Evolutionary conservation across 2,113 vertebrate species (phyloP).

Genomic region (Mus spicilegus): DNA sequence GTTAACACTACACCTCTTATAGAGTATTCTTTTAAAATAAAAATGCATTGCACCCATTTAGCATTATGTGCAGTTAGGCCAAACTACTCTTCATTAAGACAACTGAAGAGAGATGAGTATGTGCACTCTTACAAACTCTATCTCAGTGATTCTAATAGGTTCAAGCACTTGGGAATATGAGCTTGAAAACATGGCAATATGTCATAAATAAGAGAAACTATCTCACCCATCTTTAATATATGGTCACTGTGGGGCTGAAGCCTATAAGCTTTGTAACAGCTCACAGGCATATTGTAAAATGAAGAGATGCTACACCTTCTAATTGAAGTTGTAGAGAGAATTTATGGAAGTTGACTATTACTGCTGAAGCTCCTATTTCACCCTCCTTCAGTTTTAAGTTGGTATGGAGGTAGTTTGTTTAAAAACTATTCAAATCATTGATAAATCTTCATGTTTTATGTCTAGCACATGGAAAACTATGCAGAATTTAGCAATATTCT

Average conservation of each 20-base stretch:
- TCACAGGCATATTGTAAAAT: constrained; percentile 68
- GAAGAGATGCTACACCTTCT: constrained; percentile 69
- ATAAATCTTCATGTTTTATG: constrained; percentile 4
- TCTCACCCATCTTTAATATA: constrained; percentile 71
- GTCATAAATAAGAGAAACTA: constrained; percentile 77
- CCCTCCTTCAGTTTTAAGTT: constrained; percentile 62
- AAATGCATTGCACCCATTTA: not conserved
- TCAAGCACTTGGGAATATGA: constrained; percentile 68
- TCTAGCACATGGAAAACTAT: not conserved
- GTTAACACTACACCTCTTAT: constrained; percentile 8
- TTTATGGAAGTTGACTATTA: constrained; percentile 80
- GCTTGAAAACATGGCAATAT: constrained; percentile 64
- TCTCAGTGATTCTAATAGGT: constrained; percentile 55
- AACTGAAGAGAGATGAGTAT: not conserved
- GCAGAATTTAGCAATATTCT: not conserved
- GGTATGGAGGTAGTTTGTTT: not conserved
- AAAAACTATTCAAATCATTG: not conserved
- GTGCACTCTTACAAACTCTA: not conserved
- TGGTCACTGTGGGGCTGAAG: constrained; percentile 35
- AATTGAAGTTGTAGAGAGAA: constrained; percentile 76
- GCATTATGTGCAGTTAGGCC: not conserved
- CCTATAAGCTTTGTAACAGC: constrained; percentile 68
- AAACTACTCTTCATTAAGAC: not conserved
- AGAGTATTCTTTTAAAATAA: not conserved
- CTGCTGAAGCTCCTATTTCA: constrained; percentile 69